These are phyloP conservation scores for Cheirogaleus major DNA, from an alignment of 2,797 vertebrate species.

Conservation along the genomic window DNA sequence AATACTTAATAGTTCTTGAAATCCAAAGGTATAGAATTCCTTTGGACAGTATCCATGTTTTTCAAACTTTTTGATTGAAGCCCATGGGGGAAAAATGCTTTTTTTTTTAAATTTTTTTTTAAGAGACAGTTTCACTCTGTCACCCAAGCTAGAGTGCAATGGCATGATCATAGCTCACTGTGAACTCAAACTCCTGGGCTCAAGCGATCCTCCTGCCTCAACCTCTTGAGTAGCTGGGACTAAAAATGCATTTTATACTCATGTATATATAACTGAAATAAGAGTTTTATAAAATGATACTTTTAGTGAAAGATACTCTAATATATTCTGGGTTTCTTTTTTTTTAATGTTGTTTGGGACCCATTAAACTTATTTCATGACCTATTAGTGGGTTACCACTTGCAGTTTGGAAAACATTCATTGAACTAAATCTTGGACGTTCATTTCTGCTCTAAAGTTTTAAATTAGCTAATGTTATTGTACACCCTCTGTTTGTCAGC, in stretches of 20 bases:
- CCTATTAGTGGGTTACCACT: neutral
- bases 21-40: neutral
- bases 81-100: neutral
- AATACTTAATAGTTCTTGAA: constrained; percentile 16
- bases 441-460: neutral
- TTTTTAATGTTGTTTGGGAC: neutral
- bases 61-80: constrained; percentile 15
- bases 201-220: neutral
- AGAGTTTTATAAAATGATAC: constrained; percentile 36
- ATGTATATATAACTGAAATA: neutral
- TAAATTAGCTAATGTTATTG: neutral
- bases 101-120: neutral
- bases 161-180: neutral
- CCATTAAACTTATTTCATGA: constrained; percentile 35
- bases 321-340: neutral
- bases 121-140: neutral
- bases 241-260: constrained; percentile 14
- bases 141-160: neutral
- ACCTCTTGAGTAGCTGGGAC: neutral
- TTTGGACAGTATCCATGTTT: neutral
- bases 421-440: neutral
- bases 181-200: neutral
- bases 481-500: neutral
- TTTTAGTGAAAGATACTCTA: neutral
- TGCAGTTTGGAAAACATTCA: neutral